These are phyloP conservation scores for Pygocentrus nattereri DNA, from an alignment of 2,797 vertebrate genomes.

Conservation along the genomic window DNA sequence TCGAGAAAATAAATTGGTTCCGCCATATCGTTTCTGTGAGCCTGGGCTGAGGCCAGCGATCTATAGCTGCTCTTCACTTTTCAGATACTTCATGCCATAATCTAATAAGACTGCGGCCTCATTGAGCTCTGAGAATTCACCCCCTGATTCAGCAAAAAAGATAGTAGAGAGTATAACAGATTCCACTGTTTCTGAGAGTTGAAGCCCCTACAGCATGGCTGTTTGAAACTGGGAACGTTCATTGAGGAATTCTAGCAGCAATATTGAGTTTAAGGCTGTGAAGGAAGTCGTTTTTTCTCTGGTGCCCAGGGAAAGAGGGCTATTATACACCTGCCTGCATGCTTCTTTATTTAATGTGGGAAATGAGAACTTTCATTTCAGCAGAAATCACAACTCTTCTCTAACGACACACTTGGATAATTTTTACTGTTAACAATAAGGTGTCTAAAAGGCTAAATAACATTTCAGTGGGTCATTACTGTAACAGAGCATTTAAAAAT, in stretches of 20 bases:
- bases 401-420: no score
- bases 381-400: no score
- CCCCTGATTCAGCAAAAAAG: slow-evolving; percentile 25
- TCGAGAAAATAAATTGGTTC: slow-evolving; percentile 20
- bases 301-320: not conserved
- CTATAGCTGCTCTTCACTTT: slow-evolving; percentile 1
- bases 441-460: no score
- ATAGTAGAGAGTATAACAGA: not conserved
- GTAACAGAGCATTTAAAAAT: no score
- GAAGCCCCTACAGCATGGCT: no score
- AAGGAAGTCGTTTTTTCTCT: not conserved
- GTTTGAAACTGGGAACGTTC: not conserved
- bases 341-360: not conserved
- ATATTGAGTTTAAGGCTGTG: not conserved
- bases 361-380: not conserved
- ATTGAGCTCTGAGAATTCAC: not conserved
- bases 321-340: not conserved
- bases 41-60: not conserved
- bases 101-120: not conserved
- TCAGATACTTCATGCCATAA: slow-evolving; percentile 7
- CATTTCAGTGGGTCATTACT: no score
- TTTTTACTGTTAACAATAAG: no score
- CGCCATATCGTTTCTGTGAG: not conserved
- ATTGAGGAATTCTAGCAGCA: no score
- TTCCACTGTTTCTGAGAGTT: not conserved